These are phyloP conservation scores for Diorhabda carinulata DNA, from an alignment of 1,140 invertebrate genomes.

Conservation along the genomic window DNA sequence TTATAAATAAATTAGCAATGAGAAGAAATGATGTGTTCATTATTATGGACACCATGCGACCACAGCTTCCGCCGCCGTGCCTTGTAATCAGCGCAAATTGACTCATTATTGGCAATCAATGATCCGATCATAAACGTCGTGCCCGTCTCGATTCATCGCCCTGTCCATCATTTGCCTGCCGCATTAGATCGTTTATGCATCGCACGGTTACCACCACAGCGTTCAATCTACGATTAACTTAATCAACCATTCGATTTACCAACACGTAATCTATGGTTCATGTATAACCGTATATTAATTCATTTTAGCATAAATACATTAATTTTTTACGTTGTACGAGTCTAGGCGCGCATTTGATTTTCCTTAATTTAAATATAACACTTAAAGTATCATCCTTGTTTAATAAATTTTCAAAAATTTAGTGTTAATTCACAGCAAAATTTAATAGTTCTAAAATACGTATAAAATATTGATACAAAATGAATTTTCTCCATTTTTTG, in stretches of 20 bases:
- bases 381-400: too few species aligned
- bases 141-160: slow-evolving; percentile 14
- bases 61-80: slow-evolving; percentile 37
- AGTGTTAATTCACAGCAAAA: too few species aligned
- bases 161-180: neutral
- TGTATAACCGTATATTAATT: too few species aligned
- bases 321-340: too few species aligned
- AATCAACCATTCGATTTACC: neutral
- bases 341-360: too few species aligned
- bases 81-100: slow-evolving; percentile 40
- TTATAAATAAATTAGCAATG: neutral
- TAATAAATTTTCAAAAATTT: too few species aligned
- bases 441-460: too few species aligned
- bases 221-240: neutral
- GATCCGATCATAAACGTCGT: slow-evolving; percentile 37
- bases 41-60: slow-evolving; percentile 19
- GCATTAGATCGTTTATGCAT: neutral
- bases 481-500: too few species aligned
- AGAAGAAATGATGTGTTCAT: slow-evolving; percentile 10
- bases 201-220: neutral
- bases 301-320: too few species aligned
- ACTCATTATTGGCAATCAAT: slow-evolving; percentile 40
- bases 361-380: too few species aligned
- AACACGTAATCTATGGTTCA: too few species aligned
- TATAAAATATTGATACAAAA: too few species aligned